Evolutionary conservation across 2,113 vertebrate species (phyloP), one percentile per base, ranked within the genome.

Genomic region (Anseranas semipalmata): DNA sequence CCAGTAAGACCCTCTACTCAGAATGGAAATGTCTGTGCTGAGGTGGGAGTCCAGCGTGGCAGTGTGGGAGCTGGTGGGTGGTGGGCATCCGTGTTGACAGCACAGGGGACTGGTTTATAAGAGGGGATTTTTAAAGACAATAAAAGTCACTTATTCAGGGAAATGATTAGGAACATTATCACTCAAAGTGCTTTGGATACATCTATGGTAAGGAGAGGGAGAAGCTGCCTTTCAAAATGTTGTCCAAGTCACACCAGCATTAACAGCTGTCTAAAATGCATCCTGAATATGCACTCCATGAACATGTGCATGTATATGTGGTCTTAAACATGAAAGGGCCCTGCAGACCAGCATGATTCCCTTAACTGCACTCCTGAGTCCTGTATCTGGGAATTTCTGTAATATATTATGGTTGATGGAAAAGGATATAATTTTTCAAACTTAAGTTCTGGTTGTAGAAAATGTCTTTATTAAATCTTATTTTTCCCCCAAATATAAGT

Each of bases 61-160:
- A 5, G 14, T 32, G 20, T 15, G 50, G 37, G 60, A 67, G 20
- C 9, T 74, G 55, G 22, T 35, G 46, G 27, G 9, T 55, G 45
- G 25, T n/a, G 2, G 1, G 63, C 3, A 1, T 21, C 41, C 1
- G 0, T 53, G 28, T n/a, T 58, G 48, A 58, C 15, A 45, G 27
- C 37, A 59, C 73, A 70, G 39, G 19, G 6, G 37, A 1, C 52
- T 80, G 25, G 58, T 79, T n/a, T 12, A 63, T 16, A 90, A 71
- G 8, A 63, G 37, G 17, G 28, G 4, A 30, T n/a, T 81, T 76
- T 85, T 60, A 80, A 55, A 45, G 46, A 41, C 33, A 30, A 7
- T 28, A 33, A 83, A 80, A 15, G 50, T 77, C 32, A 32, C 27
- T 62, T 75, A 8, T 63, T 87, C 28, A 62, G 33, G 39, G 15